phyloP scores from a whole-genome alignment of 1,140 invertebrate species.

The Pentalonia nigronervosa region DNA sequence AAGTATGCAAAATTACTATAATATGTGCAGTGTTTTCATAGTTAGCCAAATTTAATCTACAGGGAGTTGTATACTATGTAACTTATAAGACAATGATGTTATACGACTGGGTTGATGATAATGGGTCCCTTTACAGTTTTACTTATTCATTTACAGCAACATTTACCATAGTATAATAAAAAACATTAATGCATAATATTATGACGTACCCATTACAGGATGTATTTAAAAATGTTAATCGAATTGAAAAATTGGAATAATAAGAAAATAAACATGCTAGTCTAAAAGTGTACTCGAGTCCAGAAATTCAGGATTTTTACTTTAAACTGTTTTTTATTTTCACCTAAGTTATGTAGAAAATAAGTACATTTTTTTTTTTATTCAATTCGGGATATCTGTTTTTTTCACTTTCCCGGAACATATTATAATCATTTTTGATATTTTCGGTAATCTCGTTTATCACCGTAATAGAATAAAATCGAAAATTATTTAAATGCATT shows the following conservation, averaged over 20 bases:
- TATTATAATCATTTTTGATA: background rate
- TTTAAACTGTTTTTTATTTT: background rate
- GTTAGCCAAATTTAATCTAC: no score
- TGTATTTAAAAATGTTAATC: background rate
- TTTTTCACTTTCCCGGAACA: background rate
- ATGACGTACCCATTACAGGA: background rate
- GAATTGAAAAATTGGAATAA: no score
- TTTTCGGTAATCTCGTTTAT: background rate
- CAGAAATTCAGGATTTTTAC: background rate
- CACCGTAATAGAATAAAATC: background rate
- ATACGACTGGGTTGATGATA: no score
- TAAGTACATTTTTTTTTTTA: background rate
- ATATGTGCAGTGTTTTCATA: no score
- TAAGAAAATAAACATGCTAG: background rate
- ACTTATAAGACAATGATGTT: no score
- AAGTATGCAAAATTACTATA: background rate
- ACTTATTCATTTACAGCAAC: no score
- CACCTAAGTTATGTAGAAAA: background rate
- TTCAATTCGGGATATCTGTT: no score
- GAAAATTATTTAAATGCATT: background rate
- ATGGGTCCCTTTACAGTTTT: no score
- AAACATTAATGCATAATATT: background rate
- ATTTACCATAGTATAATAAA: background rate
- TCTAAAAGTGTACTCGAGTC: background rate
- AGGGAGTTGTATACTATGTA: no score